A percentile compares a stretch with the other conserved stretches of the same genome.
Conservation (phyloP, 2,888 invertebrate species). For the Yponomeuta plumbellus region DNA sequence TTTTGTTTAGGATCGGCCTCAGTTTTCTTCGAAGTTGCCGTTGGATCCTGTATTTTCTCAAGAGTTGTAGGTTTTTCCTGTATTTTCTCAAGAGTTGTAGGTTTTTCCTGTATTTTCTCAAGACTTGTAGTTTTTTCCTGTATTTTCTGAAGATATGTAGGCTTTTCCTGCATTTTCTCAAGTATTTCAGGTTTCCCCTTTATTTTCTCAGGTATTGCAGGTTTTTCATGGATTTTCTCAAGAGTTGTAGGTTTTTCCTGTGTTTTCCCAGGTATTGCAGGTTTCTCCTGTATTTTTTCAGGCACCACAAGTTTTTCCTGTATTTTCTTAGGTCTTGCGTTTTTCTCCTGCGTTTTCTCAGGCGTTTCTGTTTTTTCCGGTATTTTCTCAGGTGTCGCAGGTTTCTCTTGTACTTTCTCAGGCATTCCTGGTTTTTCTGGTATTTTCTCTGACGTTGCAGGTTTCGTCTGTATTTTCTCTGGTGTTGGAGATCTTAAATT, state of each 20-base stretch:
- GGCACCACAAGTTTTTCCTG: not conserved
- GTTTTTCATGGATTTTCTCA: not conserved
- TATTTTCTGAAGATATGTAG: not conserved
- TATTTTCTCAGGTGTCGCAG: not conserved
- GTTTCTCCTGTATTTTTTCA: not conserved
- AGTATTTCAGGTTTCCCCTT: not conserved
- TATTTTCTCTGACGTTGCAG: not conserved
- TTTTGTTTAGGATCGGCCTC: slow-evolving; percentile 3
- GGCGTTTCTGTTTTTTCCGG: too few species aligned
- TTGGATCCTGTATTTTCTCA: slow-evolving; percentile 22
- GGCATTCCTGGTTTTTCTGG: not conserved
- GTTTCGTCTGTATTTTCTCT: not conserved
- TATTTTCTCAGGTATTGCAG: not conserved
- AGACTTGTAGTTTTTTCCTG: not conserved
- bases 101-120: slow-evolving; percentile 1
- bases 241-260: not conserved
- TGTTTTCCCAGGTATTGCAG: not conserved
- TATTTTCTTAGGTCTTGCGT: not conserved
- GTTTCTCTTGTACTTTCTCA: not conserved
- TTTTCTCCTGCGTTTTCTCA: not conserved
- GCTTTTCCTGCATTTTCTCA: not conserved
- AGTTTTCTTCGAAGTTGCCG: slow-evolving; percentile 20
- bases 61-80: slow-evolving; percentile 12
- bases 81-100: slow-evolving; percentile 1
- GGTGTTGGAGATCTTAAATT: not conserved